Percentiles rank a stretch among this genome's conserved stretches.
Evolutionary conservation across 2,888 invertebrate species (phyloP).

Genomic region (Willowsia nigromaculata): DNA sequence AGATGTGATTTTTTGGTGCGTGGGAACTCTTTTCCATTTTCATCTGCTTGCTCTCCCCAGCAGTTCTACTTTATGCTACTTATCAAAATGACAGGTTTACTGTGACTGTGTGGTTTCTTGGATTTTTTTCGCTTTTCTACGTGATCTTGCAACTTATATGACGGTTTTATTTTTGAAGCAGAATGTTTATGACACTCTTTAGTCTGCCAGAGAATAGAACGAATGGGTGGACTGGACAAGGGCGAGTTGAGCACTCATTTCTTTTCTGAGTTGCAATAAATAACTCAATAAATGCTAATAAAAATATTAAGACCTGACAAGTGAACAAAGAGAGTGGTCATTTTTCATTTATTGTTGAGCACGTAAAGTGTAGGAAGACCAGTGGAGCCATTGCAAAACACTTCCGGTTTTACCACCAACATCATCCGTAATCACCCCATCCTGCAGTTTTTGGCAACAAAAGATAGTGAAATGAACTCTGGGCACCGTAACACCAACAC

Average conservation of each 20-base stretch:
- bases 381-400: no score
- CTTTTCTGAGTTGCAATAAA: not conserved
- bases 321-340: not conserved
- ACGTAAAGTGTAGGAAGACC: not conserved
- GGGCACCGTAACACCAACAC: no score
- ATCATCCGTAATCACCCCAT: no score
- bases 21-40: slow-evolving; percentile 25
- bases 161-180: not conserved
- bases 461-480: no score
- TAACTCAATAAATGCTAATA: not conserved
- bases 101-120: not conserved
- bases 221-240: slow-evolving; percentile 12
- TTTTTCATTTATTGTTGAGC: not conserved
- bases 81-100: slow-evolving; percentile 11
- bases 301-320: not conserved
- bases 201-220: not conserved
- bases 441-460: not conserved
- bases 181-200: no score
- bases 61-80: not conserved
- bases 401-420: no score
- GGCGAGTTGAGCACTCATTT: no score
- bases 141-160: not conserved
- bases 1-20: not conserved
- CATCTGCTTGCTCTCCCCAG: not conserved
- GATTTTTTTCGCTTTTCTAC: not conserved